A percentile compares a stretch with the other conserved stretches of the same genome.
Conservation (phyloP, 2,888 invertebrate genomes). For the Idaea aversata region DNA sequence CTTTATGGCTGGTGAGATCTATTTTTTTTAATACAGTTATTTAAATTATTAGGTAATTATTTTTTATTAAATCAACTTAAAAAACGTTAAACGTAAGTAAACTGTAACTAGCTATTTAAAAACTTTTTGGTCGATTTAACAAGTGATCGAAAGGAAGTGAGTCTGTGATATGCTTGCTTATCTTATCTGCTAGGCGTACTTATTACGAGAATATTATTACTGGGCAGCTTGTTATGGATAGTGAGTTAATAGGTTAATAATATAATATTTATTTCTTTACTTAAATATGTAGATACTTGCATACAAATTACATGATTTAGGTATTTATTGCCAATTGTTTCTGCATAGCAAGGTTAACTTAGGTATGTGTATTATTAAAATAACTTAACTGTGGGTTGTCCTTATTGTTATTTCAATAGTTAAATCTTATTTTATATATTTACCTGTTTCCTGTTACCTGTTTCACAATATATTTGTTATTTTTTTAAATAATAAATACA, state of each 20-base stretch:
- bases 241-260: constrained; percentile 4
- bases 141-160: constrained; percentile 1
- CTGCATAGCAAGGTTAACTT: background rate
- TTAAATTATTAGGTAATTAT: constrained; percentile 16
- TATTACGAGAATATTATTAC: constrained; percentile 1
- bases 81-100: background rate
- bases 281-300: background rate
- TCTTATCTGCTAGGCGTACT: background rate
- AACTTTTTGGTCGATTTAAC: background rate
- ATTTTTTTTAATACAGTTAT: constrained; percentile 25
- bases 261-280: constrained; percentile 4
- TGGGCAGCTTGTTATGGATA: constrained; percentile 7
- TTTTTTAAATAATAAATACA: no score
- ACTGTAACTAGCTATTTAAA: background rate
- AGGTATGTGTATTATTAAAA: background rate
- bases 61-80: constrained; percentile 11
- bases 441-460: no score
- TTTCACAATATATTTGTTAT: no score
- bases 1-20: constrained; percentile 70
- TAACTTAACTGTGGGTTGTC: background rate
- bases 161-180: background rate
- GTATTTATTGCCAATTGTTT: background rate
- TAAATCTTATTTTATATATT: no score
- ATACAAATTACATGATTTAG: background rate
- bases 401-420: background rate